Percentiles rank a stretch among this genome's conserved stretches.
Conservation (phyloP, 1,140 invertebrate genomes). For the Choristoneura fumiferana region DNA sequence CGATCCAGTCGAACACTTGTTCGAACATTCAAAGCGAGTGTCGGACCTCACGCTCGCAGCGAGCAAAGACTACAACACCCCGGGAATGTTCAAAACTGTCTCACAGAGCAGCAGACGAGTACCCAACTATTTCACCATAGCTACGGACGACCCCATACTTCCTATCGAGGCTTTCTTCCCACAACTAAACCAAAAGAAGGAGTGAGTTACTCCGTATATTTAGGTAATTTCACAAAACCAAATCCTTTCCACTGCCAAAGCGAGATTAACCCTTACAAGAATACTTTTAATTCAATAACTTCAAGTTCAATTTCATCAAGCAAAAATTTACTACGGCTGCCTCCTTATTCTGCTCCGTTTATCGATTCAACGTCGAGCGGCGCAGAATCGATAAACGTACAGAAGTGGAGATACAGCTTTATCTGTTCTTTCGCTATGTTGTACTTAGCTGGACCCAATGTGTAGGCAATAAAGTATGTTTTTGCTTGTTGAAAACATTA, state of each 20-base stretch:
- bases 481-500: constrained; percentile 18
- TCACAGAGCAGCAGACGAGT: constrained; percentile 75
- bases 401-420: constrained; percentile 5
- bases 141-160: constrained; percentile 81
- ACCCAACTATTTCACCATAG: constrained; percentile 81
- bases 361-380: neutral
- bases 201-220: constrained; percentile 53
- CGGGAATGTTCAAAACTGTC: constrained; percentile 78
- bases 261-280: constrained; percentile 25
- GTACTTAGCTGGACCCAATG: neutral
- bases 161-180: constrained; percentile 82
- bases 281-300: neutral
- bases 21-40: constrained; percentile 79
- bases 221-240: constrained; percentile 49
- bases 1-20: constrained; percentile 58
- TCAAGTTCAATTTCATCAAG: constrained; percentile 2
- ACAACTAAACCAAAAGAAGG: constrained; percentile 79
- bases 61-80: constrained; percentile 80
- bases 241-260: constrained; percentile 73
- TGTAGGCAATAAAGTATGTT: constrained; percentile 16
- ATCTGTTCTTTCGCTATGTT: constrained; percentile 1
- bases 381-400: neutral
- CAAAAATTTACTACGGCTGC: constrained; percentile 13
- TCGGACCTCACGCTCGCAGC: constrained; percentile 80
- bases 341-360: constrained; percentile 5